phyloP scores from a whole-genome alignment of 2,113 vertebrate genomes.

The Sula dactylatra region DNA sequence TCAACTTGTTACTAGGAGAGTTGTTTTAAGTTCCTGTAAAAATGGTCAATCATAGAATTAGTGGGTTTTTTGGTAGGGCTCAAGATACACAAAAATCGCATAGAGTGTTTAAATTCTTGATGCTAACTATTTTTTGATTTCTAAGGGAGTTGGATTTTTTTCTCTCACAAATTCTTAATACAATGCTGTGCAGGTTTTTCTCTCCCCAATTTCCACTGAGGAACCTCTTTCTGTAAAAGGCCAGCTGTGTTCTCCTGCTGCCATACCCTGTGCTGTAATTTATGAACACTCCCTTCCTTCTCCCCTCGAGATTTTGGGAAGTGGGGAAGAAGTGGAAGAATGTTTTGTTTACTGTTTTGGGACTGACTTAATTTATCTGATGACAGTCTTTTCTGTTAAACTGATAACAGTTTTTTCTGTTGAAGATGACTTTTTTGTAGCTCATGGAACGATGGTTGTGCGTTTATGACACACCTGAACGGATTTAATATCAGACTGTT shows the following conservation, averaged over 20 bases:
- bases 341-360: background rate
- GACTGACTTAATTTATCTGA: background rate
- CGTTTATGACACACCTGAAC: background rate
- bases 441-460: background rate
- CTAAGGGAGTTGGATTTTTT: background rate
- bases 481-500: background rate
- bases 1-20: background rate
- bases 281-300: background rate
- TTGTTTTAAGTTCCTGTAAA: background rate
- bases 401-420: background rate
- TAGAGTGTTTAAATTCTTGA: background rate
- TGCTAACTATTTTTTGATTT: background rate
- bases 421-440: background rate
- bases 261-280: background rate
- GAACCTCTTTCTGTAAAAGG: background rate
- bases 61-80: background rate
- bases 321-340: background rate
- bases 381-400: background rate
- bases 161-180: background rate
- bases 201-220: background rate
- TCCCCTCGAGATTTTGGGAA: rapidly evolving
- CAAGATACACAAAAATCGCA: background rate
- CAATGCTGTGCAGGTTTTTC: background rate
- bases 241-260: background rate
- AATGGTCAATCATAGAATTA: background rate